Base-by-base conservation (phyloP, 2,113 vertebrate genomes). In the Propithecus coquereli region DNA sequence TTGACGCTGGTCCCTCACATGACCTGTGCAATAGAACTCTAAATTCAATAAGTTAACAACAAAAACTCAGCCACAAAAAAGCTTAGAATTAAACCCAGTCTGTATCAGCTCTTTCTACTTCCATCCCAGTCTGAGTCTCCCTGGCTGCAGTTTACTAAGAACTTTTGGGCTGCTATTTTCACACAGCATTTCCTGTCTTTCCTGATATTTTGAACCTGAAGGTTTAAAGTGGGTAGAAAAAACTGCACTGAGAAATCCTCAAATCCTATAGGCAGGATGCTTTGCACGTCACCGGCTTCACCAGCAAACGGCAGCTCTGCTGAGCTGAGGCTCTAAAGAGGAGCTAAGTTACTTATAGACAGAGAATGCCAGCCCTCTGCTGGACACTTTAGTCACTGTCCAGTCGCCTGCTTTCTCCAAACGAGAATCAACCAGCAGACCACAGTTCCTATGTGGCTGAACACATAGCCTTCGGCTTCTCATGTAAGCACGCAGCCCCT, bases 341-440 rank as follows among this genome's bases (percentile, higher is more conserved):
- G 90, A 97, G 95, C 70, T 65, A 37, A 80, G 76, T 93, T 82
- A 87, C 81, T 59, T 89, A 91, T 65, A 98, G 92, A 96, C 97
- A 97, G 97, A 32, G 98, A 98, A 97, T 96, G 98, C 98, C 98
- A 98, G 98, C 98, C 99, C 98, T 98, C 98, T 99, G 89, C 98
- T 98, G 99, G 99, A 95, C 97, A 86, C 79, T 86, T 94, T 85
- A 25, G 61, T 98, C 97, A 98, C 97, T 97, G 97, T 98, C 95
- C 54, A n/a, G 76, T 6, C 4, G 4, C 83, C 80, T 23, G 89
- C 80, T 82, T 68, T 96, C 88, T 93, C 40, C 85, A 76, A 80
- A 77, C 4, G 66, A 82, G 59, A 83, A n/a, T 61, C 6, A 3
- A 47, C 27, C 63, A 23, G 80, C 91, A 32, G 52, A 87, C 77